Conservation (phyloP, 1,140 invertebrate species). For the honey bee (Apis mellifera) region Amel_HAv3.1 CM009932.2:13699001-13699500, state of each 20-base stretch:
- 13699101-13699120: conserved; percentile 14
- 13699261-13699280: neutral
- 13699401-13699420: neutral
- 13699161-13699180: neutral
- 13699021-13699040: neutral
- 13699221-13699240: neutral
- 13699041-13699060: neutral
- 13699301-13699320: neutral
- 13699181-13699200: neutral
- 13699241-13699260: conserved; percentile 19
- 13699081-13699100: neutral
- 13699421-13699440: neutral
- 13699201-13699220: conserved; percentile 46
- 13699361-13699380: too few species aligned
- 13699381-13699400: neutral
- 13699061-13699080: neutral
- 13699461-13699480: neutral
- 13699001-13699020: conserved; percentile 2
- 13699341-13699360: too few species aligned
- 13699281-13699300: neutral
- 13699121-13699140: neutral
- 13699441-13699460: neutral
- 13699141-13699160: neutral
- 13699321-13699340: neutral
- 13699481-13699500: neutral